phyloP scores from a whole-genome alignment of 1,140 invertebrate genomes.

The Magallana ariakensis region DNA sequence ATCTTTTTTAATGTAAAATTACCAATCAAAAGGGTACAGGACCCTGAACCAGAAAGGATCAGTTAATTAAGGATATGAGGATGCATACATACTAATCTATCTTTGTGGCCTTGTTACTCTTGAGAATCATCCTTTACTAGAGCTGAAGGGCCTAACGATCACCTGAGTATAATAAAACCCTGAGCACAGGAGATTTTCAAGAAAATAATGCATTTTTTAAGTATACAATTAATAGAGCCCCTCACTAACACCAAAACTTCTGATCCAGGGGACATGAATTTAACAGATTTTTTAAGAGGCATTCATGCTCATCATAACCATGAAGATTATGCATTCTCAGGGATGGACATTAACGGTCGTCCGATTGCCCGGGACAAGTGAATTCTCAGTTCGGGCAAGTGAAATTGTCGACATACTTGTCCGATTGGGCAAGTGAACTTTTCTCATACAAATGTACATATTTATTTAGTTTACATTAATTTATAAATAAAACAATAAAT shows the following conservation, averaged over 20 bases:
- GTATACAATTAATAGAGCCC: too few relatives aligned
- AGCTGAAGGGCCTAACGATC: slow-evolving; percentile 14
- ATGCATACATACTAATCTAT: slow-evolving; percentile 16
- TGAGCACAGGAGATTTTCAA: too few relatives aligned
- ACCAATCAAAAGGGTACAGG: slow-evolving; percentile 12
- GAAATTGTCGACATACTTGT: too few relatives aligned
- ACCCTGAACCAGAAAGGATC: neutral
- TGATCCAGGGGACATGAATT: too few relatives aligned
- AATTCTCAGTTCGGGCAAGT: too few relatives aligned
- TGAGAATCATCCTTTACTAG: slow-evolving; percentile 15
- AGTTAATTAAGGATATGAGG: slow-evolving; percentile 16
- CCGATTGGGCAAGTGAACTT: neutral
- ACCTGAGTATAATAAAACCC: neutral
- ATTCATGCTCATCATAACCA: neutral
- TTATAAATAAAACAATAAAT: neutral
- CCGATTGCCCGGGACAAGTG: too few relatives aligned
- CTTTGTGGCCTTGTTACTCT: slow-evolving; percentile 14
- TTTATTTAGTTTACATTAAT: slow-evolving; percentile 18
- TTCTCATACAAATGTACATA: slow-evolving; percentile 16
- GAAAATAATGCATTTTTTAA: too few relatives aligned
- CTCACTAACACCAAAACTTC: too few relatives aligned
- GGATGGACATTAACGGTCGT: neutral
- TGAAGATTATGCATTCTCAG: slow-evolving; percentile 15
- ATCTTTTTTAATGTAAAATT: slow-evolving; percentile 18
- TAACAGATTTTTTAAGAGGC: too few relatives aligned